Evolutionary conservation across 1,140 invertebrate species (phyloP).

Genomic region (Nymphalis io): DNA sequence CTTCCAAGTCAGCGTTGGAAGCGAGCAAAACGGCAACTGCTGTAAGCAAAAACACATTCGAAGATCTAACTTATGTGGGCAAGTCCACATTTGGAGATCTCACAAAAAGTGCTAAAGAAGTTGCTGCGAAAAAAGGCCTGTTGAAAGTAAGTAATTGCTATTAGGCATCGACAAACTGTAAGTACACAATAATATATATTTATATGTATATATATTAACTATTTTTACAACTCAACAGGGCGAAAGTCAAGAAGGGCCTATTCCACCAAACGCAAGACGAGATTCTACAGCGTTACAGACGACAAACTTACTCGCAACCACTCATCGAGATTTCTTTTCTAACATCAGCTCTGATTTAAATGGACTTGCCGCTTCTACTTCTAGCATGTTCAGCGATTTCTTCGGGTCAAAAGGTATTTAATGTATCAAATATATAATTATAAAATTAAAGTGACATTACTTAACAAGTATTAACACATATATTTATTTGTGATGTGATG

Average conservation of each 20-base stretch:
- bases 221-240: constrained; percentile 45
- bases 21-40: constrained; percentile 93
- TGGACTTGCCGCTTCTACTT: constrained; percentile 93
- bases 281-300: constrained; percentile 77
- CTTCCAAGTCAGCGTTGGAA: constrained; percentile 90
- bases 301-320: constrained; percentile 69
- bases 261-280: constrained; percentile 49
- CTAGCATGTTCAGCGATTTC: constrained; percentile 94
- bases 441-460: neutral
- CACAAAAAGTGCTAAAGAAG: constrained; percentile 95
- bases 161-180: neutral
- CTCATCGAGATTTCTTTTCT: constrained; percentile 90
- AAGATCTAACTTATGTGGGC: constrained; percentile 92
- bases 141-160: constrained; percentile 83
- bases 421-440: neutral
- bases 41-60: constrained; percentile 92
- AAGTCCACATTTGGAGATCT: constrained; percentile 93
- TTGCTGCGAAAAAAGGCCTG: constrained; percentile 91
- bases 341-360: constrained; percentile 94
- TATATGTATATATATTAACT: neutral
- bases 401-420: constrained; percentile 86
- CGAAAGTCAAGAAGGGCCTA: constrained; percentile 61
- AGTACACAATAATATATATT: too few relatives aligned
- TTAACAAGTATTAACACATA: too few relatives aligned
- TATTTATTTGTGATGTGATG: too few relatives aligned